Base-by-base conservation (phyloP, 2,797 vertebrate genomes). In the Anguilla marmorata region DNA sequence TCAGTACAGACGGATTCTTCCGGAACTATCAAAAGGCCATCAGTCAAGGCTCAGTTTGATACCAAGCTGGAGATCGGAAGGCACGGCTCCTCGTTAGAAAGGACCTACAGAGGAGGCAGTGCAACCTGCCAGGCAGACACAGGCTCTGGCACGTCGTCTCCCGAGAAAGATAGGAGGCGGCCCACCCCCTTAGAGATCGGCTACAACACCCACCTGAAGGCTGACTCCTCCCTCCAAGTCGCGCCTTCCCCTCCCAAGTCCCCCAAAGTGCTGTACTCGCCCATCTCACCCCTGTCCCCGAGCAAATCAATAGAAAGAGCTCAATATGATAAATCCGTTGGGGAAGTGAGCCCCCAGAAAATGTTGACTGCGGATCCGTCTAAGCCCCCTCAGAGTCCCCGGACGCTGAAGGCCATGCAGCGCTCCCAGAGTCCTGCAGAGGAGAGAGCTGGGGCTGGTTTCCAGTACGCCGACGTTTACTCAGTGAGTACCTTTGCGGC, bases 361-460 rank as follows among this genome's bases (percentile, higher is more conserved):
- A 95, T 97, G 90, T 94, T 94, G 91, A 97, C 97, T 93, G 93
- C 94, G 90, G 93, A 91, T 91, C 82, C 84, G 9, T 85, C 87
- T 91, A 97, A 96, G 91, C 91, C 91, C 91, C 96, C 97, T 92
- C 97, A 97, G 90, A 99, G 98, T 94, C 98, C 98, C 83, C 98
- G 97, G 92, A 94, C 97, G 7, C 92, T 95, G 92, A 99, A 99
- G 95, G 94, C 96, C 94, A 98, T 99, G 92, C 98, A 99, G 92
- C 97, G 98, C 86, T 99, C 98, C 91, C 96, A 98, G 96, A 99
- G 98, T 94, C 98, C 98, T 91, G 97, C 97, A 92, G 99, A 99
- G 88, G 98, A 99, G 91, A 97, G 94, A 92, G 94, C 96, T 92
- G 96, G 97, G 93, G 94, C 96, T 93, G 96, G 97, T 91, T 97